A percentile compares a stretch with the other conserved stretches of the same genome.
Evolutionary conservation across 2,888 invertebrate genomes (phyloP).

Genomic region (Apamea epomidion): DNA sequence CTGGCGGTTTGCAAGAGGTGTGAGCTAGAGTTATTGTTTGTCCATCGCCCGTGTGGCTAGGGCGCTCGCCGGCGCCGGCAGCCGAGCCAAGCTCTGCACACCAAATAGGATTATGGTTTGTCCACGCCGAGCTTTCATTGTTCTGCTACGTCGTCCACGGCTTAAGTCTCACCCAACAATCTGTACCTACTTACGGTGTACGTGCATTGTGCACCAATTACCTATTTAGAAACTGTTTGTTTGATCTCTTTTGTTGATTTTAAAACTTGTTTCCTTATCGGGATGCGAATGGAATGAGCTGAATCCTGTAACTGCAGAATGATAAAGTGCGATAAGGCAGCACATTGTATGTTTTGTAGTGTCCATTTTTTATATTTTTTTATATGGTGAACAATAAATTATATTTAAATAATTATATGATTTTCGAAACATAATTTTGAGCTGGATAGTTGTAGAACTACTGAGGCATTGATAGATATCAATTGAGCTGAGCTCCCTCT

Average conservation of each 20-base stretch:
- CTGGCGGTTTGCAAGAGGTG: slow-evolving; percentile 67
- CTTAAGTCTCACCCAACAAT: slow-evolving; percentile 71
- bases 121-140: slow-evolving; percentile 75
- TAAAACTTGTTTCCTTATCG: background rate
- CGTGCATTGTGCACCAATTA: slow-evolving; percentile 71
- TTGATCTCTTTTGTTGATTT: slow-evolving; percentile 15
- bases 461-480: background rate
- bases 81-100: slow-evolving; percentile 64
- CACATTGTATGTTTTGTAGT: background rate
- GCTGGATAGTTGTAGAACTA: background rate
- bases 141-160: slow-evolving; percentile 71
- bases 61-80: slow-evolving; percentile 36
- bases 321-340: background rate
- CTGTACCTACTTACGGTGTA: slow-evolving; percentile 67
- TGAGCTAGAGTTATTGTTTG: slow-evolving; percentile 76
- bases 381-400: background rate
- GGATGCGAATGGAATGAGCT: slow-evolving; percentile 9
- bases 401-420: background rate
- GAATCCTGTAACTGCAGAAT: background rate
- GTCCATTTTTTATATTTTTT: background rate
- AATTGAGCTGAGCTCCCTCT: background rate
- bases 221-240: slow-evolving; percentile 57
- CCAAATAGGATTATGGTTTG: slow-evolving; percentile 80
- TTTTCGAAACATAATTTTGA: background rate
- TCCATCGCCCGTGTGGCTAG: slow-evolving; percentile 59